Base-by-base conservation (phyloP, 1,140 invertebrate species). In the Piezodorus guildinii region DNA sequence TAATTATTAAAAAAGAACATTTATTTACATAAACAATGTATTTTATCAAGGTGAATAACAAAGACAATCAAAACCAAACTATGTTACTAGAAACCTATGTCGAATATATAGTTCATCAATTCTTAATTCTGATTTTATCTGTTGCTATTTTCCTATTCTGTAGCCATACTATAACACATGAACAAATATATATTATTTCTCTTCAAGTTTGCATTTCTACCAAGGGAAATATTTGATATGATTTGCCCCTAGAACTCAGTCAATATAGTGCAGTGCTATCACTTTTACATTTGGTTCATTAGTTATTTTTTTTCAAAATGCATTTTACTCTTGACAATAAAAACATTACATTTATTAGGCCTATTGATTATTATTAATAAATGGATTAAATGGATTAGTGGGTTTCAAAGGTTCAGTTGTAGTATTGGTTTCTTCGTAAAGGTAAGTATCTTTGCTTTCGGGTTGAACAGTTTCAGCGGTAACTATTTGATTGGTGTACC, bases 401-500 rank as follows among this genome's bases (percentile, higher is more conserved):
- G 52, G 23, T 25, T 56, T 56, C 15, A 56, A 23, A 16, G 52
- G 52, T 25, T 56, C 52, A 23, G 52, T 16, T 23, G 52, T 19
- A 56, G 23, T n/a, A 10, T 56, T 21, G 34, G 34, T 25, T 43
- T 39, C 39, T 60, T 66, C 67, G 27, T 69, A 67, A 65, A 69
- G 67, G 64, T 69, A 69, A 6, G 52, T 60, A 56, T 69, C 68
- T 60, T 58, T 66, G 15, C 58, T 52, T 64, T 69, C 65, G 8
- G 68, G 68, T 45, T 69, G 68, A 0, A 69, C 68, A 8, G 34
- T 23, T 62, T 69, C 68, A 2, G 66, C 25, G 4, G 66, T 62
- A 44, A 66, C 60, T 14, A 68, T 45, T 39, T 67, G 67, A 44
- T 69, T 69, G 12, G 68, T 65, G 60, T 69, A 69, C n/a, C 65